Conservation (phyloP, 2,888 invertebrate genomes). For the Papilio elwesi region DNA sequence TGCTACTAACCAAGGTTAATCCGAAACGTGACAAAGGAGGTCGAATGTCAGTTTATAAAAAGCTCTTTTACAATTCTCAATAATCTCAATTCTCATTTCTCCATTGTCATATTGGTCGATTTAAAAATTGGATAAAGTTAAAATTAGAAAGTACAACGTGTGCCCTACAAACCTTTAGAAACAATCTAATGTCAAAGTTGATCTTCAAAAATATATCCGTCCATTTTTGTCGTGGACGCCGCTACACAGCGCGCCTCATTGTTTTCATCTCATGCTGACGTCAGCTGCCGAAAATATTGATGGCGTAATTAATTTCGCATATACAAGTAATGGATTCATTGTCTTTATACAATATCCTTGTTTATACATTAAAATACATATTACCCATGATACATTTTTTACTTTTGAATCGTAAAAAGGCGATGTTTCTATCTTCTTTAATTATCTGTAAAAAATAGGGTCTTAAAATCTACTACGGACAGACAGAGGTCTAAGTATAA, state of each 20-base stretch:
- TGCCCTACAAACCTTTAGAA: neutral
- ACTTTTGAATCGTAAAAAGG: neutral
- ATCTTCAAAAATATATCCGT: neutral
- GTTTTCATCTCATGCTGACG: conserved; percentile 26
- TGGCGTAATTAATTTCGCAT: conserved; percentile 29
- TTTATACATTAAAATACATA: neutral
- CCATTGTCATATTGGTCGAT: neutral
- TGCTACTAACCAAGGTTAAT: neutral
- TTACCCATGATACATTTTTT: neutral
- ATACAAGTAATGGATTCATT: neutral
- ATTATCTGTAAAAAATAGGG: no score
- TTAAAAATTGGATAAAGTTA: neutral
- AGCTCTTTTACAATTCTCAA: no score
- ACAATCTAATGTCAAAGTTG: conserved; percentile 24
- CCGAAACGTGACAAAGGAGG: neutral
- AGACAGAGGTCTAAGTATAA: no score
- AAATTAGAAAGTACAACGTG: conserved; percentile 3
- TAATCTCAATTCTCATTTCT: no score
- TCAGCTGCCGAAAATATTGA: conserved; percentile 19
- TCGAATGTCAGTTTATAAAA: no score
- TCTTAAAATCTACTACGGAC: no score
- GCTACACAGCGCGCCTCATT: conserved; percentile 23
- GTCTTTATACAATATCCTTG: neutral
- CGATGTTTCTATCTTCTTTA: no score
- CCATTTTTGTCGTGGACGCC: neutral